These are phyloP conservation scores for Gymnorhina tibicen DNA, from an alignment of 2,113 vertebrate species.

Conservation along the genomic window DNA sequence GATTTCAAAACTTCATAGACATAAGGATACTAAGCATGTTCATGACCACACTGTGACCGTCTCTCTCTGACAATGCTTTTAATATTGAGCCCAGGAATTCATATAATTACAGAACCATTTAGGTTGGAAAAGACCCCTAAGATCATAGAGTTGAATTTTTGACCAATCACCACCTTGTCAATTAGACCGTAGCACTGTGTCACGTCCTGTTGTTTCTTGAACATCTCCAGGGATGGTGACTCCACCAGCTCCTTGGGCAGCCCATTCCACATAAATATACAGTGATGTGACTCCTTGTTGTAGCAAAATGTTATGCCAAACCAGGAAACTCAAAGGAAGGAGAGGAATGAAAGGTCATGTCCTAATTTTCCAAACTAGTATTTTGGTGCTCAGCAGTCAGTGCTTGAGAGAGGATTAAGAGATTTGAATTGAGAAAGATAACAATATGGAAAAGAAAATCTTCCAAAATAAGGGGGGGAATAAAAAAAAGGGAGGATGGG, in stretches of 20 bases:
- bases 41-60: background rate
- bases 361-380: background rate
- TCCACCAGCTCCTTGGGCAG: background rate
- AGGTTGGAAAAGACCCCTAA: background rate
- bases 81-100: background rate
- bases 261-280: rapidly evolving
- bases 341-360: background rate
- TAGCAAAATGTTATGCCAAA: background rate
- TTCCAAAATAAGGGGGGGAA: background rate
- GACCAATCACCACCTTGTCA: background rate
- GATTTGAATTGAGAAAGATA: background rate
- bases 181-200: background rate
- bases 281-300: background rate
- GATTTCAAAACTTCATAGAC: background rate
- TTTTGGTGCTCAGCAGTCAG: background rate
- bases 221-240: background rate
- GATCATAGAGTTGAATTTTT: background rate
- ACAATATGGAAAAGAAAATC: background rate
- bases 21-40: background rate
- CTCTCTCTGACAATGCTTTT: background rate
- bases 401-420: background rate
- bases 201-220: background rate
- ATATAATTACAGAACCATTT: background rate
- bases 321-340: background rate
- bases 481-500: rapidly evolving